These are phyloP conservation scores for Heterotilapia buettikoferi DNA, from an alignment of 2,113 vertebrate genomes.

Conservation along the genomic window DNA sequence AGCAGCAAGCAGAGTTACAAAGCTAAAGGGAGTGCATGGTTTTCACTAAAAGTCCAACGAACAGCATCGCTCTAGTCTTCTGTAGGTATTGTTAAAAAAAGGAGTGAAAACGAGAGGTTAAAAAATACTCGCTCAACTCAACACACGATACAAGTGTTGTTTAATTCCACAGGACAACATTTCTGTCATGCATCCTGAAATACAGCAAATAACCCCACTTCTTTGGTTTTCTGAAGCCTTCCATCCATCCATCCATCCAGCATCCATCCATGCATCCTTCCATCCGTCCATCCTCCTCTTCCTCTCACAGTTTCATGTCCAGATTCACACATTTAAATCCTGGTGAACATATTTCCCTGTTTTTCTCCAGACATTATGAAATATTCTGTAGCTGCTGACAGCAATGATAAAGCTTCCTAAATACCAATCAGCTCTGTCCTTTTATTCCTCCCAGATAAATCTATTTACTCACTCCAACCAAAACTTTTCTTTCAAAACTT, in stretches of 20 bases:
- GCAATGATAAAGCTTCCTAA: background rate
- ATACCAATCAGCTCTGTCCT: background rate
- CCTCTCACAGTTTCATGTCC: background rate
- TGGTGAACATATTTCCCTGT: background rate
- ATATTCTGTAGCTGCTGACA: background rate
- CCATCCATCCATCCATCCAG: accelerated
- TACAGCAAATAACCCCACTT: background rate
- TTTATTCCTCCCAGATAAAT: background rate
- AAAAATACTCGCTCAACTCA: accelerated
- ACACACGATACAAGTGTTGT: accelerated
- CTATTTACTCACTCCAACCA: background rate
- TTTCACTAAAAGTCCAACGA: background rate
- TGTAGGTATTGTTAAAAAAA: accelerated
- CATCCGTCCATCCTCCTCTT: accelerated
- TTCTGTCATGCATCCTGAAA: background rate
- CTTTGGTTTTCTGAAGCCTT: background rate
- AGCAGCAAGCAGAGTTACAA: background rate
- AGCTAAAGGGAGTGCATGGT: background rate
- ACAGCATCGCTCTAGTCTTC: background rate
- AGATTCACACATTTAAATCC: background rate
- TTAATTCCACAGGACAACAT: background rate
- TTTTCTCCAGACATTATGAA: background rate
- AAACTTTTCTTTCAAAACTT: background rate
- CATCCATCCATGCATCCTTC: accelerated
- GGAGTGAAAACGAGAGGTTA: background rate